phyloP scores from a whole-genome alignment of 2,888 invertebrate species.

The Notodonta dromedarius region DNA sequence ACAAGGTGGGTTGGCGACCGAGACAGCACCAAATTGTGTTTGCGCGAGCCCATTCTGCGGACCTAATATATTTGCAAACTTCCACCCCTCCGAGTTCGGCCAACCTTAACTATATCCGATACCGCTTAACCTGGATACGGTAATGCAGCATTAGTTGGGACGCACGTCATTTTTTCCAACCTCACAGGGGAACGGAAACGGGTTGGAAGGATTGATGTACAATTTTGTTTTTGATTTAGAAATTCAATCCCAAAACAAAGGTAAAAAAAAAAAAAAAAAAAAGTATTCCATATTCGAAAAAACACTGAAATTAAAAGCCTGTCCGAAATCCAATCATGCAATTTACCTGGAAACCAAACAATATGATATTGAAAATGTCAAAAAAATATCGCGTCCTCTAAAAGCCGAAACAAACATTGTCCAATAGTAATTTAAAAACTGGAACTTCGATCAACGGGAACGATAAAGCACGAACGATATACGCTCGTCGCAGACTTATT shows the following conservation, averaged over 20 bases:
- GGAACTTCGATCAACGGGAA: constrained; percentile 13
- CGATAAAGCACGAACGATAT: constrained; percentile 55
- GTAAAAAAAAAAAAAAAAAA: too few species aligned
- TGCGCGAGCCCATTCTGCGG: constrained; percentile 38
- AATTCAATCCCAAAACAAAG: too few species aligned
- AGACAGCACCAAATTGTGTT: constrained; percentile 48
- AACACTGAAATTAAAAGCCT: background rate
- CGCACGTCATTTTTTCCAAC: constrained; percentile 20
- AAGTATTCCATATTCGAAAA: background rate
- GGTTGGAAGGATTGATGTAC: too few species aligned
- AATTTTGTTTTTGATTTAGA: too few species aligned
- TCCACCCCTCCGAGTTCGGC: constrained; percentile 22
- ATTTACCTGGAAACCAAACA: constrained; percentile 18
- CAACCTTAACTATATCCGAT: constrained; percentile 35
- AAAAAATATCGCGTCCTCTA: constrained; percentile 46
- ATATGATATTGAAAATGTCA: constrained; percentile 51
- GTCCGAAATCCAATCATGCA: background rate
- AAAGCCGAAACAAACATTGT: constrained; percentile 56
- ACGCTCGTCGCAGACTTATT: background rate
- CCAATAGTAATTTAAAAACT: constrained; percentile 57
- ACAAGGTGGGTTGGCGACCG: background rate
- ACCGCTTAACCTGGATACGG: constrained; percentile 39
- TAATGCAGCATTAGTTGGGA: constrained; percentile 34
- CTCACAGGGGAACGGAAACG: constrained; percentile 4
- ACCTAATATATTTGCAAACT: constrained; percentile 50